phyloP scores from a whole-genome alignment of 2,797 vertebrate species.

The Spinibarbus caldwelli region DNA sequence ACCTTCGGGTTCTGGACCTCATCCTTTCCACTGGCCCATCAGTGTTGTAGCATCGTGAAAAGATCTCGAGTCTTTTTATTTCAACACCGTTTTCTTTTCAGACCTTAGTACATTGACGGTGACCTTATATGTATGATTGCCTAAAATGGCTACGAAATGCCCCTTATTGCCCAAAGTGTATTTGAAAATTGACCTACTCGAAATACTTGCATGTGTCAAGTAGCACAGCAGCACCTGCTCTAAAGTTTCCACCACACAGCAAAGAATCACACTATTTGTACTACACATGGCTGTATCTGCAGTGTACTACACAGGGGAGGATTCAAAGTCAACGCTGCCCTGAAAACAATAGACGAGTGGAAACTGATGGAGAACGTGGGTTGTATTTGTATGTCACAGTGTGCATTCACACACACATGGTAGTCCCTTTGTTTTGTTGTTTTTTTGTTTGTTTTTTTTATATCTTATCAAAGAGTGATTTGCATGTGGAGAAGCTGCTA shows the following conservation, averaged over 20 bases:
- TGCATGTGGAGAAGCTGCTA: slow-evolving; percentile 9
- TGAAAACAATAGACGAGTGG: slow-evolving; percentile 18
- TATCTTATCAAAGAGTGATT: not conserved
- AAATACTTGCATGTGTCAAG: slow-evolving; percentile 37
- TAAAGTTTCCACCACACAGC: slow-evolving; percentile 32
- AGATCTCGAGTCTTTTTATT: slow-evolving; percentile 55
- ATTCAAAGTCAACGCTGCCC: slow-evolving; percentile 37
- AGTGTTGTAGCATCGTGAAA: slow-evolving; percentile 61
- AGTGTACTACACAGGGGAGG: slow-evolving; percentile 21
- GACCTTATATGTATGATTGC: slow-evolving; percentile 52
- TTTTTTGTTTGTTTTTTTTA: not conserved
- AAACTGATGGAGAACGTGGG: slow-evolving; percentile 22
- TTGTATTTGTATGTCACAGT: slow-evolving; percentile 49
- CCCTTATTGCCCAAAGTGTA: slow-evolving; percentile 52
- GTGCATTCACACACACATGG: slow-evolving; percentile 27
- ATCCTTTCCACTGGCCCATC: slow-evolving; percentile 62
- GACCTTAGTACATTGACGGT: slow-evolving; percentile 41
- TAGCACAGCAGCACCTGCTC: slow-evolving; percentile 26
- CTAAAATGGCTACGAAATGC: slow-evolving; percentile 54
- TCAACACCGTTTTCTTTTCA: slow-evolving; percentile 27
- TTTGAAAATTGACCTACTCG: slow-evolving; percentile 23
- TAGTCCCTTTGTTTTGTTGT: not conserved
- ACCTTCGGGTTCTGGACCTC: slow-evolving; percentile 55
- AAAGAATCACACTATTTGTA: slow-evolving; percentile 34
- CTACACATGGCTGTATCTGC: slow-evolving; percentile 21